A percentile compares a stretch with the other conserved stretches of the same genome.
Conservation (phyloP, 2,113 vertebrate species). For the Dryoscopus gambensis region DNA sequence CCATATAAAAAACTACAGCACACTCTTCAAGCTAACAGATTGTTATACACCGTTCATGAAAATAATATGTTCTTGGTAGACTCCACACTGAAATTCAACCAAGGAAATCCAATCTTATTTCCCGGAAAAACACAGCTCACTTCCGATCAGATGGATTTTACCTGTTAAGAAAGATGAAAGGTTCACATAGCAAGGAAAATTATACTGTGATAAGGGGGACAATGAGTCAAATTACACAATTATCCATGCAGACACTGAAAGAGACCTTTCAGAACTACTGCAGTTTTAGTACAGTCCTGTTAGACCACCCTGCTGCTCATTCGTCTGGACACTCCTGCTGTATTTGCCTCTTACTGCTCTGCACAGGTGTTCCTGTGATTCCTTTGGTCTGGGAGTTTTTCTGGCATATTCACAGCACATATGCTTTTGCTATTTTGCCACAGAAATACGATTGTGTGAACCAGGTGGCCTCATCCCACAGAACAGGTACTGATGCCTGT, state of each 20-base stretch:
- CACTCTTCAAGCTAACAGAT: neutral
- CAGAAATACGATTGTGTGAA: neutral
- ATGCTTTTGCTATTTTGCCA: neutral
- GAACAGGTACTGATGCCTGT: neutral
- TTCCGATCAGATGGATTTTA: neutral
- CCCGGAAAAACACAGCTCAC: neutral
- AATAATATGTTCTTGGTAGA: neutral
- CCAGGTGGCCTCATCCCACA: neutral
- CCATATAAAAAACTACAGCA: neutral
- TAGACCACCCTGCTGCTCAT: neutral
- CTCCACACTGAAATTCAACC: neutral
- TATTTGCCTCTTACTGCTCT: neutral
- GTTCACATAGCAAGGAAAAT: neutral
- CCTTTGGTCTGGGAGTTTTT: neutral
- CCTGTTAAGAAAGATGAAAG: neutral
- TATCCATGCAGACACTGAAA: neutral
- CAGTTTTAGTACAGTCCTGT: neutral
- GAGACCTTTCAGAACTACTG: neutral
- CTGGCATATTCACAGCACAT: neutral
- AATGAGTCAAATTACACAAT: neutral
- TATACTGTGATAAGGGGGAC: rapidly evolving
- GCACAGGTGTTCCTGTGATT: neutral
- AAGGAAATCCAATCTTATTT: neutral
- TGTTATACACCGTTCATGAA: neutral
- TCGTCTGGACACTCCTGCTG: neutral